Base-by-base conservation (phyloP, 2,888 invertebrate species). In the Stramonita haemastoma region DNA sequence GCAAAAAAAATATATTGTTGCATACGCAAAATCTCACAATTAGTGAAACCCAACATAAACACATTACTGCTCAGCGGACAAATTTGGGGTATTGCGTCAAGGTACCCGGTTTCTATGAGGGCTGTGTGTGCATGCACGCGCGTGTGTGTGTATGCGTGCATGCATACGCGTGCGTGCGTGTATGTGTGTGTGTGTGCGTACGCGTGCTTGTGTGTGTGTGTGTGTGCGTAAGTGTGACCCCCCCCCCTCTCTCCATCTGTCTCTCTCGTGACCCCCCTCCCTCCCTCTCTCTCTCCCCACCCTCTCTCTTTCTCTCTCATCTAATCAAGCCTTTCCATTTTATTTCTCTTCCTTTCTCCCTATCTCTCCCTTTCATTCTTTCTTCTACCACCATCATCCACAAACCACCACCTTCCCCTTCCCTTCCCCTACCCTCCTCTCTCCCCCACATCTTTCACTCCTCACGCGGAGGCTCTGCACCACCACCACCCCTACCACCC, bases 91-190 rank as follows among this genome's bases (percentile, higher is more conserved):
- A 5, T 8, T 46, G 46, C 46, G 4, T 46, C 46, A 46, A 46
- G 46, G 46, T 46, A 8, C 46, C 46, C 8, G 46, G 46, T 8
- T 46, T 46, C 8, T 46, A 46, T 60, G 19, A 60, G 11, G 19
- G 11, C 13, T 66, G 26, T 66, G 81, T 88, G 57, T 88, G 81
- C 81, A 57, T 88, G 81, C 81, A 57, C 81, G 81, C 81, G 57
- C 81, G 81, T 70, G 66, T 89, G 84, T 85, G 81, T 87, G 36
- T 79, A n/a, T 87, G n/a, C 46, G 66, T 87, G 32, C 46, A n/a
- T 36, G 86, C 70, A 32, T 66, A 32, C 34, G 86, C 66, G 8
- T 32, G 46, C 73, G 29, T 73, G 73, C 36, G 46, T 19, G 34
- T 34, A 4, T 4, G 34, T 2, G 1, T 0, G 32, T 34, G 17